phyloP scores from a whole-genome alignment of 2,113 vertebrate species.

The Phylloscopus whistleri region DNA sequence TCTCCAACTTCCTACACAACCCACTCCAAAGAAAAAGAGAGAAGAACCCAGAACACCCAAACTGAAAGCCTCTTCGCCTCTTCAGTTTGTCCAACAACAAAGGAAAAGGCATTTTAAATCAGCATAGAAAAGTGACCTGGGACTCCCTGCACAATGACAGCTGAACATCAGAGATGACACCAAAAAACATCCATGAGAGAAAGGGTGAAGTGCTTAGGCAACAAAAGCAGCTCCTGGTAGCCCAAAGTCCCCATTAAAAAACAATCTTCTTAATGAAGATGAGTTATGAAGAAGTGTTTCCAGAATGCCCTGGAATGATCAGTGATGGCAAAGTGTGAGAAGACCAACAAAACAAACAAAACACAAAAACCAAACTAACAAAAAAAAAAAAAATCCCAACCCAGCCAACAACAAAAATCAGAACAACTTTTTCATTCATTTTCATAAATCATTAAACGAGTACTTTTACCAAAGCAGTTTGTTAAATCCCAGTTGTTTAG shows the following conservation, averaged over 20 bases:
- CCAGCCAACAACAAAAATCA: not conserved
- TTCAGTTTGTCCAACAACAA: not conserved
- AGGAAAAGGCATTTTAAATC: not conserved
- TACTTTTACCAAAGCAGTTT: not conserved
- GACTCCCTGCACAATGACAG: not conserved
- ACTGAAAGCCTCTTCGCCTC: accelerated
- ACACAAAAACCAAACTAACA: not conserved
- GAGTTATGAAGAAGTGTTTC: not conserved
- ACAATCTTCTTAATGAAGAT: not conserved
- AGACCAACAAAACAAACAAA: no score
- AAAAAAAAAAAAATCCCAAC: no score
- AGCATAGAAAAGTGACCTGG: not conserved
- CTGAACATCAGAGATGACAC: not conserved
- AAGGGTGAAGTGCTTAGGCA: not conserved
- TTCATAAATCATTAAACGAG: not conserved
- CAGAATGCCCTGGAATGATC: not conserved
- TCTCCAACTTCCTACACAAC: no score
- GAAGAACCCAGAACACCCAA: not conserved
- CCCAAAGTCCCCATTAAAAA: not conserved
- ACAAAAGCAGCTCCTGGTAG: not conserved
- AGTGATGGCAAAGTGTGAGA: not conserved
- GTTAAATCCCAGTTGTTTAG: not conserved
- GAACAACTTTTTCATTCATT: not conserved
- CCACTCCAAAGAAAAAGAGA: not conserved
- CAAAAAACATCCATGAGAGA: not conserved